Evolutionary conservation across 2,797 vertebrate genomes (phyloP).

Genomic region (Aeoliscus strigatus): DNA sequence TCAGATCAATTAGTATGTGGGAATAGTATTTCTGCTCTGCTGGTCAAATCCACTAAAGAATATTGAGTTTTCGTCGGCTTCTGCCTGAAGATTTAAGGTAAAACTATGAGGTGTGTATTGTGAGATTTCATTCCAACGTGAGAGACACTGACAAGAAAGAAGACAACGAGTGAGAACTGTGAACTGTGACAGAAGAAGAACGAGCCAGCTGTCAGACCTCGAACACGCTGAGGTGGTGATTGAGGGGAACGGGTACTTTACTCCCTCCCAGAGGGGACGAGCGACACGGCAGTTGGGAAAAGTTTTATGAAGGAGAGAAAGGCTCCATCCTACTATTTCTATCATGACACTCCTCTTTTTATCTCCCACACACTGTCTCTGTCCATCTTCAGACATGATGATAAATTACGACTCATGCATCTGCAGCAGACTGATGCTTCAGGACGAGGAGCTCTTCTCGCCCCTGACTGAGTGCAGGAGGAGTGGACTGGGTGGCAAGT

Average conservation of each 20-base stretch:
- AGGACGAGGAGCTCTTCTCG: slow-evolving; percentile 18
- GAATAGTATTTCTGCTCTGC: no score
- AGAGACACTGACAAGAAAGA: slow-evolving; percentile 1
- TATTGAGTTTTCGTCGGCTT: neutral
- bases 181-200: slow-evolving; percentile 23
- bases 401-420: slow-evolving; percentile 37
- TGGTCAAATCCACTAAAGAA: no score
- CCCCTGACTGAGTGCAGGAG: slow-evolving; percentile 30
- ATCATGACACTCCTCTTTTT: slow-evolving; percentile 13
- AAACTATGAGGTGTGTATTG: no score
- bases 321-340: slow-evolving; percentile 30
- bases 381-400: slow-evolving; percentile 29
- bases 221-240: slow-evolving; percentile 24
- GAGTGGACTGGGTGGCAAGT: slow-evolving; percentile 12
- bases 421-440: slow-evolving; percentile 21
- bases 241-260: slow-evolving; percentile 37
- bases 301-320: slow-evolving; percentile 36
- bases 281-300: slow-evolving; percentile 18
- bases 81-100: neutral
- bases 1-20: no score
- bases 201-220: slow-evolving; percentile 49
- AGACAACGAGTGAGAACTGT: slow-evolving; percentile 13
- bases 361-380: slow-evolving; percentile 14
- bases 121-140: no score
- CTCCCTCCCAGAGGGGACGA: slow-evolving; percentile 9